Base-by-base conservation (phyloP, 1,140 invertebrate genomes). In the Drosophila azteca region DNA sequence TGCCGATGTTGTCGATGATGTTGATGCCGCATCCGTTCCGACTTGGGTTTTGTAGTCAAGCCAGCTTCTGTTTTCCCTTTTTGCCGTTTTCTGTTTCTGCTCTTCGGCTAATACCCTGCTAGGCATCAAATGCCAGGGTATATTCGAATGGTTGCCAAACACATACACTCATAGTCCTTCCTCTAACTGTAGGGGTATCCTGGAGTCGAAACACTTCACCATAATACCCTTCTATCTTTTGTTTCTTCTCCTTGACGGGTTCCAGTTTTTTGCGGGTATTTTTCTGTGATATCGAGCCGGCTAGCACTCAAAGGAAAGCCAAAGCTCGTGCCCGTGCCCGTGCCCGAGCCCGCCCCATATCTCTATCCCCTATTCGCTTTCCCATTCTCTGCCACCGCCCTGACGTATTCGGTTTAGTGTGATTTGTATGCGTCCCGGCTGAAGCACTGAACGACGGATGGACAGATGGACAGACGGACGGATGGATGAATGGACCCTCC, bases 351-450 rank as follows among this genome's bases (percentile, higher is more conserved):
- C 17, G 1, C 4, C 35, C 20, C 43, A 24, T 49, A 29, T 62
- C 43, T 17, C 63, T 17, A 39, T 39, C 31, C 35, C 35, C 45
- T 31, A 50, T 64, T 65, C 64, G 46, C 20, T 29, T 26, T 17
- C 45, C 60, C 52, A 50, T 67, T 79, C 64, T 39, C 57, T 77
- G 65, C 64, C 67, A 65, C 73, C 61, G 63, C 73, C 82, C 87
- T 87, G 77, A 85, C 77, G 81, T 87, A 85, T 85, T 84, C 61
- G 81, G 81, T 74, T 84, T 85, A 81, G 81, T 74, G 81, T 87
- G 81, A 85, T 85, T 85, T 85, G 77, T 87, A 80, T 76, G 79
- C 35, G 35, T 39, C 35, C 35, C 3, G 35, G 35, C 35, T 39
- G 11, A 39, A 39, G 35, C 35, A 39, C 3, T 9, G 9, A 39